Evolutionary conservation across 1,140 invertebrate species (phyloP), one percentile per base, ranked within the genome.

Genomic region (Penaeus japonicus): DNA sequence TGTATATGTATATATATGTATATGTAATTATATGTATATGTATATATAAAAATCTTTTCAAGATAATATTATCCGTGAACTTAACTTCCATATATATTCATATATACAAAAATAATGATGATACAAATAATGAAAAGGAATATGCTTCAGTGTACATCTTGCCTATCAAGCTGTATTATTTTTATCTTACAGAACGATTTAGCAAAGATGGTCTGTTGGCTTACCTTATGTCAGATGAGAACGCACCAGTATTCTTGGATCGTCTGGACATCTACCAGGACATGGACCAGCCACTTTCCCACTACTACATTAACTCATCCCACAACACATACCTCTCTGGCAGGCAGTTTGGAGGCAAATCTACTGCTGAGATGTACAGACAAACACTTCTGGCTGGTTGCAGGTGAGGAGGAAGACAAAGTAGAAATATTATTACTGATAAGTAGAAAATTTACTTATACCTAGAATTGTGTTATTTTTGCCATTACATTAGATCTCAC

Each of bases 251-350:
- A 77, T 99, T 99, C 93, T 94, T 99, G 75, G 98, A 99, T 93
- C 94, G 98, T 27, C 94, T 99, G 80, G 98, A 99, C 92, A 96
- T 98, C 90, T 99, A 99, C 92, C 99, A 95, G 92, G 98, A 99
- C 91, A 99, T 99, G 98, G 98, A 99, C 92, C 98, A 99, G 92
- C 98, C 99, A 0, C 92, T 99, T 30, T 95, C 97, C 55, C 98
- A 99, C 92, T 99, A 99, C 93, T 99, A 99, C 92, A 99, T 99
- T 91, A 99, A 99, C 94, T 99, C 98, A 39, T 99, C 98, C 79
- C 99, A 99, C 93, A 99, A 99, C 92, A 99, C 99, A 15, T 99
- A 99, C 93, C 94, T 99, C 54, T 96, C 95, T 32, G 99, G 99
- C 1, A 94, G 98, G 90, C 99, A 99, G 93, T 97, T 99, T 92